A percentile compares a stretch with the other conserved stretches of the same genome.
Evolutionary conservation across 30 jellyfish, hydroid and myxozoan genomes (phyloP).

Genomic region (Clytia hemisphaerica): DNA sequence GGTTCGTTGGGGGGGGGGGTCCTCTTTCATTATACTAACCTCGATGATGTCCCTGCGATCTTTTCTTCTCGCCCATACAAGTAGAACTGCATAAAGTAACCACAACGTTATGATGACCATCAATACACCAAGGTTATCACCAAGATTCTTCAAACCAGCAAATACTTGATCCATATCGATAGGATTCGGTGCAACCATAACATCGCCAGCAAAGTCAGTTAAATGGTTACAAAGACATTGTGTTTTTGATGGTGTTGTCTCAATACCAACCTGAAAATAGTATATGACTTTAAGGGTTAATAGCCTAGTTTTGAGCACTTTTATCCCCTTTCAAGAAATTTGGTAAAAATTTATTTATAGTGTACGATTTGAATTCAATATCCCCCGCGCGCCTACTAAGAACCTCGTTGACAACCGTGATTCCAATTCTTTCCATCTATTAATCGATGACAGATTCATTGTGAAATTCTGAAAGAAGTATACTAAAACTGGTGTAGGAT

Average conservation of each 20-base stretch:
- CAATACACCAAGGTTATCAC: slow-evolving; percentile 54
- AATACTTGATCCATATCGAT: slow-evolving; percentile 68
- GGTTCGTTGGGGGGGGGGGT: too few species aligned
- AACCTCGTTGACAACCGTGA: too few species aligned
- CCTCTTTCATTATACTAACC: slow-evolving; percentile 24
- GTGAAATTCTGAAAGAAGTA: too few species aligned
- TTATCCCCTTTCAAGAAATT: too few species aligned
- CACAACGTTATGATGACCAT: slow-evolving; percentile 15
- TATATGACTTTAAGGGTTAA: not conserved
- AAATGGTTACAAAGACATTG: slow-evolving; percentile 78
- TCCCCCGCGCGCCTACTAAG: too few species aligned
- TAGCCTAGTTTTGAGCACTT: too few species aligned
- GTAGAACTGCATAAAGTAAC: slow-evolving; percentile 25
- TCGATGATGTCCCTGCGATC: slow-evolving; percentile 42
- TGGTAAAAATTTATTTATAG: too few species aligned
- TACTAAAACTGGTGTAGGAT: too few species aligned
- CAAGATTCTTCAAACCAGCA: slow-evolving; percentile 51
- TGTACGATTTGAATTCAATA: too few species aligned
- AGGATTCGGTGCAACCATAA: slow-evolving; percentile 84
- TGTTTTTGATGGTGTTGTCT: slow-evolving; percentile 34
- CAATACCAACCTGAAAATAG: slow-evolving; percentile 46
- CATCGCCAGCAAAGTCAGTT: slow-evolving; percentile 74
- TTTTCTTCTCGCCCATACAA: slow-evolving; percentile 33
- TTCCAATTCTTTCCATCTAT: too few species aligned
- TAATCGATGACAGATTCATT: too few species aligned